Percentiles rank a stretch among this genome's conserved stretches.
phyloP scores from a whole-genome alignment of 2,113 vertebrate genomes.

The Melanotaenia duboulayi region DNA sequence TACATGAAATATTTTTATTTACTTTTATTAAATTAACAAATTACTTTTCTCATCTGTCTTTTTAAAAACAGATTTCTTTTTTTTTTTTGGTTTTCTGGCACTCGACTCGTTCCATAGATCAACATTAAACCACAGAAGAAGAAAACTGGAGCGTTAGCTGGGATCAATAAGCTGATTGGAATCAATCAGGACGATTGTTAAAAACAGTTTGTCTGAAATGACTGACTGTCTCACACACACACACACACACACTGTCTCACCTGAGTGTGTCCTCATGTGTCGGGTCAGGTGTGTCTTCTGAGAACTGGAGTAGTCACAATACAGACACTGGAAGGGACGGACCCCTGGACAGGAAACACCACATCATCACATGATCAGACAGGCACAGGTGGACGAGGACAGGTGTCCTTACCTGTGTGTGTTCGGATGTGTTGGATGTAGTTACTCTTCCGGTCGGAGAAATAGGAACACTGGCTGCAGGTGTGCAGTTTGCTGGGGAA shows the following conservation, averaged over 20 bases:
- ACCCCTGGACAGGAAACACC: constrained; percentile 84
- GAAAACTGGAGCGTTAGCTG: too few species aligned
- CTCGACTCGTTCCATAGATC: too few species aligned
- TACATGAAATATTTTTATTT: too few species aligned
- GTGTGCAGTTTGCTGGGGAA: constrained; percentile 98
- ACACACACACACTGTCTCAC: constrained; percentile 67
- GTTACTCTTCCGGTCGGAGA: constrained; percentile 98
- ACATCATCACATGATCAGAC: not conserved
- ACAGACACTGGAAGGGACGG: constrained; percentile 93
- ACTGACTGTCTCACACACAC: too few species aligned
- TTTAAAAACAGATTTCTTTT: too few species aligned
- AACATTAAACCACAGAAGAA: too few species aligned
- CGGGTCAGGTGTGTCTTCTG: constrained; percentile 98
- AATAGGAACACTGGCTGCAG: constrained; percentile 95
- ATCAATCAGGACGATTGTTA: too few species aligned
- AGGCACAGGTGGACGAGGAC: not conserved
- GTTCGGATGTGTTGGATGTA: constrained; percentile 98
- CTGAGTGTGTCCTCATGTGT: constrained; percentile 98
- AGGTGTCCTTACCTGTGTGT: constrained; percentile 87
- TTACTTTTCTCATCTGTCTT: too few species aligned
- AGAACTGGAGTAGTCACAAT: constrained; percentile 97
- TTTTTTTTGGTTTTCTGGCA: too few species aligned
- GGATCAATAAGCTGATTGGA: too few species aligned
- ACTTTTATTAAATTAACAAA: too few species aligned
- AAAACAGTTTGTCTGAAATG: too few species aligned